Evolutionary conservation across 2,888 invertebrate species (phyloP).

Genomic region (Euzophera pinguis): DNA sequence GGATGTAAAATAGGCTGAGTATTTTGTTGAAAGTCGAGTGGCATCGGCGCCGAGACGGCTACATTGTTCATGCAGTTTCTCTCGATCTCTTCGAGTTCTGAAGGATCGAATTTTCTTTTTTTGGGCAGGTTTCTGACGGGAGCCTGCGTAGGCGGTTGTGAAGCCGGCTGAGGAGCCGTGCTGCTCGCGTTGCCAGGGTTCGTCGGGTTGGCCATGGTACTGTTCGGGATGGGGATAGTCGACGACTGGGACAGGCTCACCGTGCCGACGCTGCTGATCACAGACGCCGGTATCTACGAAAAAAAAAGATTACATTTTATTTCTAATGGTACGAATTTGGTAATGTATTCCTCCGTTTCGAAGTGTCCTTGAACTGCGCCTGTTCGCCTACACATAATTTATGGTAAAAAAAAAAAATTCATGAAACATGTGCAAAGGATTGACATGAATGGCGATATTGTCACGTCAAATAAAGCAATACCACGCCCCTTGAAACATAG

Average conservation of each 20-base stretch:
- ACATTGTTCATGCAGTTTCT: slow-evolving; percentile 70
- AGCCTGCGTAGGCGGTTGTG: slow-evolving; percentile 71
- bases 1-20: slow-evolving; percentile 55
- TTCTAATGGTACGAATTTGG: too few relatives aligned
- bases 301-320: background rate
- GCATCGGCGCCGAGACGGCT: slow-evolving; percentile 43
- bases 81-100: slow-evolving; percentile 86
- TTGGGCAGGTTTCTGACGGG: slow-evolving; percentile 92
- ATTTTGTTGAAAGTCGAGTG: slow-evolving; percentile 49
- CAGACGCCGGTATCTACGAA: slow-evolving; percentile 77
- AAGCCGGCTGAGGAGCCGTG: slow-evolving; percentile 41
- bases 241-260: slow-evolving; percentile 73
- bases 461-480: too few relatives aligned
- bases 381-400: too few relatives aligned
- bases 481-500: too few relatives aligned
- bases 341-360: too few relatives aligned
- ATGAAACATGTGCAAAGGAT: too few relatives aligned
- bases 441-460: too few relatives aligned
- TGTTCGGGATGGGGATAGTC: slow-evolving; percentile 56
- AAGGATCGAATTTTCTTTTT: slow-evolving; percentile 92
- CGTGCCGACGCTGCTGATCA: slow-evolving; percentile 80
- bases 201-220: slow-evolving; percentile 70
- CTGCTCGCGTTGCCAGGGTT: slow-evolving; percentile 63
- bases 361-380: too few relatives aligned
- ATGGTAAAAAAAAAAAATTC: too few relatives aligned